Evolutionary conservation across 2,113 vertebrate species (phyloP), one percentile per base, ranked within the genome.

Genomic region (Heliornis fulica): DNA sequence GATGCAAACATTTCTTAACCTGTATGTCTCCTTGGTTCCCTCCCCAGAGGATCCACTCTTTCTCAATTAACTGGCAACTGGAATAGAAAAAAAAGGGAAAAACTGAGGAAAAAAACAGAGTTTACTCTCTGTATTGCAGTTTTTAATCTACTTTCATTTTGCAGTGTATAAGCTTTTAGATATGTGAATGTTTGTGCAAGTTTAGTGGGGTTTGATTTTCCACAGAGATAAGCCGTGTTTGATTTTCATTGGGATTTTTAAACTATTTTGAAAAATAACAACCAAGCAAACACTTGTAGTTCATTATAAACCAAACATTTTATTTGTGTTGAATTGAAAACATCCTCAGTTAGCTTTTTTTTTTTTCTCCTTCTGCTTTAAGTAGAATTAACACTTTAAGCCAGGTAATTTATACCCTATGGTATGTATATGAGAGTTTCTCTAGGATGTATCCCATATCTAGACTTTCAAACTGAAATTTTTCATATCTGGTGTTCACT

Each of bases 271-370:
- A 1, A 65, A 80, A 80, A 16, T 13, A 25, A 50, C 12, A 43
- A 50, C 8, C 1, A 11, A 46, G 22, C 1, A 26, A 63, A 48
- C 8, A 1, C 5, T 7, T 13, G 50, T 13, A 1, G 5, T 51
- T 61, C 0, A 0, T 70, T 57, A 48, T 18, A 31, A 0, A 63
- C 53, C 51, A 83, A 18, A 46, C 1, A 9, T 69, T 51, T 89
- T 34, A 59, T 61, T 86, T 70, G 10, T 21, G 3, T 48, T 45
- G 22, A 87, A 45, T 26, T 74, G 28, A 71, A 59, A 74, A 56
- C 48, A 54, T 25, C 15, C 3, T 79, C 38, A 34, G n/a, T 3
- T 74, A 8, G 9, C 7, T 15, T 8, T 53, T 90, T 76, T 72
- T 68, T 57, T 90, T 71, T 68, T 63, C 16, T n/a, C n/a, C n/a